These are phyloP conservation scores for Pseudoips prasinana DNA, from an alignment of 2,888 invertebrate genomes.

Conservation along the genomic window DNA sequence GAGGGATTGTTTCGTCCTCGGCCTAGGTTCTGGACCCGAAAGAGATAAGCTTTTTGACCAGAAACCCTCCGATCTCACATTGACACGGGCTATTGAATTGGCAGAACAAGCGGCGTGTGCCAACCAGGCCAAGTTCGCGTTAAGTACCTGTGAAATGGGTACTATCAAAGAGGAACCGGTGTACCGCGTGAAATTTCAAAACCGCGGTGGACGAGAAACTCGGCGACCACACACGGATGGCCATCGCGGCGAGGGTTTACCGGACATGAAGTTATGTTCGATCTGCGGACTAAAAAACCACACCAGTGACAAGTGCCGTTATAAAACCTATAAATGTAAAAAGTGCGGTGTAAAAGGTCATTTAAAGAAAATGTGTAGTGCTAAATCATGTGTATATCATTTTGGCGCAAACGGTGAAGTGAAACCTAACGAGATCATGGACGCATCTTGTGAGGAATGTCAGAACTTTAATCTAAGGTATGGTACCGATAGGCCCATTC, in stretches of 20 bases:
- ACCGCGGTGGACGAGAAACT: background rate
- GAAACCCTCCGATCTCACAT: background rate
- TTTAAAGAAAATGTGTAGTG: slow-evolving; percentile 11
- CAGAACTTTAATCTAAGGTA: slow-evolving; percentile 5
- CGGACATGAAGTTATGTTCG: background rate
- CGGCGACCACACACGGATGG: background rate
- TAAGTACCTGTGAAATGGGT: background rate
- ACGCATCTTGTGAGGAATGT: background rate
- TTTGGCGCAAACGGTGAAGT: background rate
- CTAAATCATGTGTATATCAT: background rate
- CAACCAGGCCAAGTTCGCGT: background rate
- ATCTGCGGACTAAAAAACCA: background rate
- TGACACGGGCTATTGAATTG: background rate
- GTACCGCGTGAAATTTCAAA: background rate
- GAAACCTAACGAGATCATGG: background rate
- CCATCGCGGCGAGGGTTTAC: background rate
- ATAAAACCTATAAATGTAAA: slow-evolving; percentile 17
- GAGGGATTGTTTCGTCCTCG: slow-evolving; percentile 8
- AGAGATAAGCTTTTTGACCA: background rate
- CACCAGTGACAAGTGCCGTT: slow-evolving; percentile 15
- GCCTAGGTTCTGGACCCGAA: background rate
- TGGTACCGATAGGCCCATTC: background rate
- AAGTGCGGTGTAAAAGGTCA: slow-evolving; percentile 26
- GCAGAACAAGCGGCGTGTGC: background rate
- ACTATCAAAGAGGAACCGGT: background rate